Percentiles rank a stretch among this genome's conserved stretches.
Evolutionary conservation across 2,888 invertebrate genomes (phyloP).

Genomic region (Strigamia transsilvanica): DNA sequence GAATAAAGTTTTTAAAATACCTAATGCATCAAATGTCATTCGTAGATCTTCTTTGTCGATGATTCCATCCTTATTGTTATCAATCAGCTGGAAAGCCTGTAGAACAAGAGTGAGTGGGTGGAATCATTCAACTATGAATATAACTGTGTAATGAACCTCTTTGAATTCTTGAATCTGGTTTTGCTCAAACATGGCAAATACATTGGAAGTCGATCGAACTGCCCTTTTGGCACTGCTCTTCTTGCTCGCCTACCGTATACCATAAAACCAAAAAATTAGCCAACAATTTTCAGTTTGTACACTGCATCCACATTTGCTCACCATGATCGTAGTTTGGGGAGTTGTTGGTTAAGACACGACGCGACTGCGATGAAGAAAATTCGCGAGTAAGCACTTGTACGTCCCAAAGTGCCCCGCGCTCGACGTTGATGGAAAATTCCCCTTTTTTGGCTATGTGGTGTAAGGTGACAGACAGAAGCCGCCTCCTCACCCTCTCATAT

Average conservation of each 20-base stretch:
- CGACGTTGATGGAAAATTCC: not conserved
- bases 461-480: not conserved
- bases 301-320: not conserved
- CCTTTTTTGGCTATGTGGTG: slow-evolving; percentile 8
- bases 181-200: slow-evolving; percentile 96
- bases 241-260: slow-evolving; percentile 66
- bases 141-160: slow-evolving; percentile 71
- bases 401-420: slow-evolving; percentile 3
- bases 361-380: slow-evolving; percentile 2
- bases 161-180: slow-evolving; percentile 96
- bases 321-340: not conserved
- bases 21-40: slow-evolving; percentile 90
- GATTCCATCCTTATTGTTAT: slow-evolving; percentile 93
- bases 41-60: slow-evolving; percentile 85
- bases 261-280: not conserved
- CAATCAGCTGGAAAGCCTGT: slow-evolving; percentile 94
- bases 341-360: not conserved
- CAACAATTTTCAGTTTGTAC: not conserved
- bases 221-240: slow-evolving; percentile 72
- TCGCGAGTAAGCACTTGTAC: slow-evolving; percentile 2
- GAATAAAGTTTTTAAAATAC: slow-evolving; percentile 54
- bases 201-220: slow-evolving; percentile 78
- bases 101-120: not conserved
- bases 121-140: not conserved
- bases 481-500: not conserved